Conservation (phyloP, 64 coral and sea anemone species). For the Porites lutea region DNA sequence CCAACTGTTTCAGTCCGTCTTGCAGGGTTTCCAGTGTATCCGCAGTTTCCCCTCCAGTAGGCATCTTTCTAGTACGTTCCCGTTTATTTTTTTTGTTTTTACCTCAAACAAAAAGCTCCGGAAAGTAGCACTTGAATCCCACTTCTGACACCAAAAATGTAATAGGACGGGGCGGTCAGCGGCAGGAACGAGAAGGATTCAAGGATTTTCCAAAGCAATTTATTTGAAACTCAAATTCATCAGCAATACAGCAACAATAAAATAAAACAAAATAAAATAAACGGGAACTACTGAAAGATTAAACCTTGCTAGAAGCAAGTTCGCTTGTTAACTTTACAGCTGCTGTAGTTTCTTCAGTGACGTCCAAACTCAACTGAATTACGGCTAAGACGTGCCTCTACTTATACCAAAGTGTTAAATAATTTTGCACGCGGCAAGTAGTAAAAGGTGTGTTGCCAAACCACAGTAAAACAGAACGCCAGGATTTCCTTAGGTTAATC, state of each 20-base stretch:
- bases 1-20: not conserved
- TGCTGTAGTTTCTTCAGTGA: too few species aligned
- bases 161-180: not conserved
- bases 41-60: not conserved
- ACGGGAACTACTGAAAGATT: not conserved
- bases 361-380: too few species aligned
- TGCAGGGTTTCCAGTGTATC: not conserved
- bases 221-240: not conserved
- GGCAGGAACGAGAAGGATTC: not conserved
- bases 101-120: not conserved
- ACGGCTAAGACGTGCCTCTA: too few species aligned
- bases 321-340: too few species aligned
- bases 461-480: too few species aligned
- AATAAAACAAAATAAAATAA: not conserved
- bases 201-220: not conserved
- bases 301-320: too few species aligned
- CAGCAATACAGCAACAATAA: not conserved
- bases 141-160: conserved; percentile 3
- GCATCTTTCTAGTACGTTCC: conserved; percentile 35
- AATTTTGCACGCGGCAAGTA: too few species aligned
- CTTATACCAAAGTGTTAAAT: too few species aligned
- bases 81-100: conserved; percentile 8
- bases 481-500: too few species aligned
- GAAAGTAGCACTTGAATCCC: not conserved
- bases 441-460: too few species aligned